Conservation (phyloP, 2,797 vertebrate genomes). For the Nannoperca australis region DNA sequence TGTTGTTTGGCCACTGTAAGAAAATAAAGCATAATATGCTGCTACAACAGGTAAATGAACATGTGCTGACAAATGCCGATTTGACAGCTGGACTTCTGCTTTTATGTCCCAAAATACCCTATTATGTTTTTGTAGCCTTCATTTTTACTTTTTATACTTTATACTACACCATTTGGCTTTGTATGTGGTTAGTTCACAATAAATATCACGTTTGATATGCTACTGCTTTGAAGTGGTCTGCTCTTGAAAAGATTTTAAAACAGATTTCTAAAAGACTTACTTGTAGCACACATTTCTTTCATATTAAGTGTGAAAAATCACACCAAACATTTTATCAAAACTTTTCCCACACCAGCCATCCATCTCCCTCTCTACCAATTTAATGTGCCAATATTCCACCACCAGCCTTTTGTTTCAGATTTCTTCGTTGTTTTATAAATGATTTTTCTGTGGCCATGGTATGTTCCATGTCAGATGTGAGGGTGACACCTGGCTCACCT, state of each 20-base stretch:
- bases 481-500: slow-evolving; percentile 61
- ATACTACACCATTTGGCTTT: background rate
- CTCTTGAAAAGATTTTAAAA: background rate
- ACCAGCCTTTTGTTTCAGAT: slow-evolving; percentile 13
- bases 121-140: too few relatives aligned
- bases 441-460: background rate
- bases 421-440: slow-evolving; percentile 27
- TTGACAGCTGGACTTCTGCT: too few relatives aligned
- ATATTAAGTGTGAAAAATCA: background rate
- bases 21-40: background rate
- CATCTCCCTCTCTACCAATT: background rate
- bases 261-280: background rate
- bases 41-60: background rate
- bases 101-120: too few relatives aligned
- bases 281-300: background rate
- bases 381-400: background rate
- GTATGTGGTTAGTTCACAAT: background rate
- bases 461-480: slow-evolving; percentile 38
- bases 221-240: background rate
- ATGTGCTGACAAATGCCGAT: background rate
- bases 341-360: background rate
- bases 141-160: background rate
- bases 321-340: background rate
- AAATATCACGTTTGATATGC: background rate
- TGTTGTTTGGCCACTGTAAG: too few relatives aligned